Percentiles rank a stretch among this genome's conserved stretches.
Conservation (phyloP, 2,888 invertebrate species). For the Sphaeridia pumilis region DNA sequence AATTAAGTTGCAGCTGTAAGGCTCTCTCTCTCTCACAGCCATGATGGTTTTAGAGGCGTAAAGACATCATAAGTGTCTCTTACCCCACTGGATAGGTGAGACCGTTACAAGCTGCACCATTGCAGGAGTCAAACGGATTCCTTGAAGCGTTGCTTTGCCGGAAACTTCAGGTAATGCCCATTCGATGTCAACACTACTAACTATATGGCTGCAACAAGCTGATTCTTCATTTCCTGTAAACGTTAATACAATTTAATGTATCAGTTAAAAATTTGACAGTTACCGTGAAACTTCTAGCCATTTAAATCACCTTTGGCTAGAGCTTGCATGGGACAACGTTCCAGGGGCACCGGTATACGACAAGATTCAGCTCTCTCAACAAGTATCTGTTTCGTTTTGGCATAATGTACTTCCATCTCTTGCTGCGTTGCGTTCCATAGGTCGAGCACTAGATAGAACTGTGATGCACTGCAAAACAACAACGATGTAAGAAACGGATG, state of each 20-base stretch:
- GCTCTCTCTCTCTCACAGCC: too few relatives aligned
- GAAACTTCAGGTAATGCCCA: conserved; percentile 66
- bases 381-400: conserved; percentile 65
- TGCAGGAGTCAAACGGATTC: conserved; percentile 65
- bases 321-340: conserved; percentile 69
- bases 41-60: too few relatives aligned
- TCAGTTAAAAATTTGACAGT: too few relatives aligned
- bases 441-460: conserved; percentile 85
- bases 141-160: conserved; percentile 67
- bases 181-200: conserved; percentile 63
- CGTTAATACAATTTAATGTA: neutral
- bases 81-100: conserved; percentile 86
- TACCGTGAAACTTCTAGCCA: too few relatives aligned
- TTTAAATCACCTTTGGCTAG: conserved; percentile 40
- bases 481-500: too few relatives aligned
- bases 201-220: conserved; percentile 67
- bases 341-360: conserved; percentile 78
- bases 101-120: conserved; percentile 84
- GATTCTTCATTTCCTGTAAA: conserved; percentile 30
- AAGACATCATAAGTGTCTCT: too few relatives aligned
- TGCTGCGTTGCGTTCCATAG: conserved; percentile 77
- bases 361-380: conserved; percentile 84
- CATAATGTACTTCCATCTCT: conserved; percentile 85
- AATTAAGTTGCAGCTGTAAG: too few relatives aligned
- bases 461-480: conserved; percentile 64